A percentile compares a stretch with the other conserved stretches of the same genome.
phyloP scores from a whole-genome alignment of 2,113 vertebrate species.

The Bubo scandiacus region DNA sequence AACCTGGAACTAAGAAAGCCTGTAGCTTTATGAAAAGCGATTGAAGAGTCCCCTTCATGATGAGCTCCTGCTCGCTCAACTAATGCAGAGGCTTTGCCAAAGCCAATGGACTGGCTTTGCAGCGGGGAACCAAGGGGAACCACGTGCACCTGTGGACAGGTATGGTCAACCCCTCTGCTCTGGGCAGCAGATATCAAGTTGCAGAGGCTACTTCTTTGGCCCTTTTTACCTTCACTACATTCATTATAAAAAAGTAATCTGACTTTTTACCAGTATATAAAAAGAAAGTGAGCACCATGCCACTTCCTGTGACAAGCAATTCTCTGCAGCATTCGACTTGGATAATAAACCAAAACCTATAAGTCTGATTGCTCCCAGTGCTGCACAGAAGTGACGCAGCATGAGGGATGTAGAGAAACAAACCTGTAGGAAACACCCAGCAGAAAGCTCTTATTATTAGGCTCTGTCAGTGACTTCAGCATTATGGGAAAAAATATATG shows the following conservation, averaged over 20 bases:
- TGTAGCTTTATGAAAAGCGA: not conserved
- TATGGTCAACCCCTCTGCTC: not conserved
- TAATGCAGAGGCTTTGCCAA: not conserved
- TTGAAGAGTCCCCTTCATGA: not conserved
- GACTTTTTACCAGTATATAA: not conserved
- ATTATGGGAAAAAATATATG: not conserved
- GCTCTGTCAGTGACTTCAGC: not conserved
- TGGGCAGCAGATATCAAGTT: not conserved
- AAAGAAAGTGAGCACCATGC: not conserved
- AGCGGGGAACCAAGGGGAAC: rapidly evolving
- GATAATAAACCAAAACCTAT: not conserved
- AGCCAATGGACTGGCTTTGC: not conserved
- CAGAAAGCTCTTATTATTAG: not conserved
- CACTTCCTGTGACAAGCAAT: not conserved
- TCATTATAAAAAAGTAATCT: not conserved
- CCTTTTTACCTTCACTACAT: not conserved
- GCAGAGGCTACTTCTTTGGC: not conserved
- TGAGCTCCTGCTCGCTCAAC: not conserved
- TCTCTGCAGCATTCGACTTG: not conserved
- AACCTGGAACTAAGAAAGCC: not conserved
- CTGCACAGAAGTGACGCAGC: not conserved
- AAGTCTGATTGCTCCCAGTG: not conserved
- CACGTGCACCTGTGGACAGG: not conserved
- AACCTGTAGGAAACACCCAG: not conserved
- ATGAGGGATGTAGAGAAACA: not conserved